Percentiles rank a stretch among this genome's conserved stretches.
Evolutionary conservation across 1,140 invertebrate genomes (phyloP).

Genomic region (Halesus radiatus): DNA sequence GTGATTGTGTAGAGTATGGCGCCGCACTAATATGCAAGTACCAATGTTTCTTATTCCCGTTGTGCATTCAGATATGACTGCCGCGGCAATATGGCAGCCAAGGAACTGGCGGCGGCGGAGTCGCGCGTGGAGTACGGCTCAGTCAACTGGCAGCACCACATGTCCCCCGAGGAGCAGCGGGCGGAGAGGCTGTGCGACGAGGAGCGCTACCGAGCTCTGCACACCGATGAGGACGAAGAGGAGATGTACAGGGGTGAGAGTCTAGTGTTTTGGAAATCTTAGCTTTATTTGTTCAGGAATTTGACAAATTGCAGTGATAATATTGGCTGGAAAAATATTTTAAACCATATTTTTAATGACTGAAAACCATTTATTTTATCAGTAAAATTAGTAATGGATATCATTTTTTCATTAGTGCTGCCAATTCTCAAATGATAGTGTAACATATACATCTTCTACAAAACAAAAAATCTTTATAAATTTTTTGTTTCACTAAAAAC

Average conservation of each 20-base stretch:
- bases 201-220: constrained; percentile 89
- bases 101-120: constrained; percentile 80
- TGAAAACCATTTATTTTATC: too few species aligned
- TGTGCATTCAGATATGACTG: constrained; percentile 89
- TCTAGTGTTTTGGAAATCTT: constrained; percentile 2
- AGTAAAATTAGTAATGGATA: too few species aligned
- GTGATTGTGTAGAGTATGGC: too few species aligned
- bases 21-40: neutral
- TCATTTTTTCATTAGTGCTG: too few species aligned
- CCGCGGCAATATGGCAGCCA: constrained; percentile 87
- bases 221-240: constrained; percentile 89
- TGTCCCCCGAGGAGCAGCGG: constrained; percentile 83
- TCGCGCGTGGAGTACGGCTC: constrained; percentile 77
- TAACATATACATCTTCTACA: too few species aligned
- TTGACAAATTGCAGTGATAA: too few species aligned
- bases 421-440: too few species aligned
- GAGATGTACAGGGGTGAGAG: constrained; percentile 84
- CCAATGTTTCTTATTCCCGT: neutral
- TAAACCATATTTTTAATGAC: too few species aligned
- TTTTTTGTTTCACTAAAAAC: too few species aligned
- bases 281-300: too few species aligned
- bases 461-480: too few species aligned
- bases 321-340: too few species aligned
- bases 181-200: constrained; percentile 91
- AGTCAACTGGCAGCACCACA: constrained; percentile 74